Evolutionary conservation across 2,797 vertebrate genomes (phyloP).

Genomic region (Pteropus rufus): DNA sequence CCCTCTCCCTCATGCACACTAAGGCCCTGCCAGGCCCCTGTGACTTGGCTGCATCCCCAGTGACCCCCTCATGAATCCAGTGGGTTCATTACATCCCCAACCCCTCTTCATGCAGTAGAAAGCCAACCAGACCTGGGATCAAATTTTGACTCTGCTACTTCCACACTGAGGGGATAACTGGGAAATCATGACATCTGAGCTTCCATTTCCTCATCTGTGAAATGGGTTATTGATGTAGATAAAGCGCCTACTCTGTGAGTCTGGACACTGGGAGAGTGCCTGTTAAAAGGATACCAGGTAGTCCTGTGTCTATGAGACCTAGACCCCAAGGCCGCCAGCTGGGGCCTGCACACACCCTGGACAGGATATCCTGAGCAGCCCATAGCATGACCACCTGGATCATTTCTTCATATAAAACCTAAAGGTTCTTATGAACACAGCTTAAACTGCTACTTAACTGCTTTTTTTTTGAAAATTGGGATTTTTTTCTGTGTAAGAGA

Average conservation of each 20-base stretch:
- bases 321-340: not conserved
- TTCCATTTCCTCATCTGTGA: not conserved
- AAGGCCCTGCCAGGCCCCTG: not conserved
- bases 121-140: not conserved
- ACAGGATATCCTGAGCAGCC: not conserved
- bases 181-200: not conserved
- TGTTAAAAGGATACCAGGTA: not conserved
- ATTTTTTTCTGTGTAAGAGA: not conserved
- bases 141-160: not conserved
- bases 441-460: not conserved
- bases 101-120: not conserved
- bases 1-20: accelerated
- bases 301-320: not conserved
- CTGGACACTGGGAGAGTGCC: not conserved
- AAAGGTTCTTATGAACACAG: not conserved
- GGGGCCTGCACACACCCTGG: not conserved
- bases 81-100: not conserved
- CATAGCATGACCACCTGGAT: accelerated
- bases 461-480: not conserved
- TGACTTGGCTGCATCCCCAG: not conserved
- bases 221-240: not conserved
- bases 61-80: accelerated
- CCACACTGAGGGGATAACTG: not conserved
- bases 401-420: not conserved
- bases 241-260: not conserved